Conservation (phyloP, 2,797 vertebrate genomes). For the Gadopsis marmoratus region DNA sequence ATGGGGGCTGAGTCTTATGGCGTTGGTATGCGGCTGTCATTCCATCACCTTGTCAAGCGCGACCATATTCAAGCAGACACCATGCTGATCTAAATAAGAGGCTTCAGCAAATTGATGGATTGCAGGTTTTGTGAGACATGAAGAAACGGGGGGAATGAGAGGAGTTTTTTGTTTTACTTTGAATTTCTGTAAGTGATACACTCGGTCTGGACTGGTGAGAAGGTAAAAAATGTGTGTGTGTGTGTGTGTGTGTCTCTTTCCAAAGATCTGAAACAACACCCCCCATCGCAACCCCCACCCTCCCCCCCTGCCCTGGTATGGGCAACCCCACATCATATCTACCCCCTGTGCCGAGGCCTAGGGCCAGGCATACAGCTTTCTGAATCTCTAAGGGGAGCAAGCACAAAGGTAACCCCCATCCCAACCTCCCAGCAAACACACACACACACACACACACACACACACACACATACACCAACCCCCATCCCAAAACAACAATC, state of each 20-base stretch:
- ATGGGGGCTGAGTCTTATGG: conserved; percentile 70
- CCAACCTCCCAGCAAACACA: conserved; percentile 68
- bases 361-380: conserved; percentile 80
- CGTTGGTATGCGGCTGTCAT: conserved; percentile 77
- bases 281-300: conserved; percentile 18
- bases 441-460: conserved; percentile 48
- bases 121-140: conserved; percentile 73
- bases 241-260: conserved; percentile 45
- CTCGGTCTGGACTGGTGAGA: conserved; percentile 38
- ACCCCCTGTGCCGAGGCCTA: conserved; percentile 79
- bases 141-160: conserved; percentile 64
- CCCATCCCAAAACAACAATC: conserved; percentile 81
- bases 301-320: conserved; percentile 43
- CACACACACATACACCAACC: conserved; percentile 56
- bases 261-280: conserved; percentile 64
- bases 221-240: conserved; percentile 28
- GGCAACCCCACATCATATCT: conserved; percentile 77
- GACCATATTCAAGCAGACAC: conserved; percentile 76
- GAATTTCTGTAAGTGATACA: conserved; percentile 62
- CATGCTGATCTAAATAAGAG: conserved; percentile 82
- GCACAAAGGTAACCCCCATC: conserved; percentile 78
- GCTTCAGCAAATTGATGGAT: conserved; percentile 78
- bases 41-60: conserved; percentile 80
- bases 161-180: conserved; percentile 38
- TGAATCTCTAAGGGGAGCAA: conserved; percentile 77